Conservation (phyloP, 2,888 invertebrate species). For the Stenurella melanura region DNA sequence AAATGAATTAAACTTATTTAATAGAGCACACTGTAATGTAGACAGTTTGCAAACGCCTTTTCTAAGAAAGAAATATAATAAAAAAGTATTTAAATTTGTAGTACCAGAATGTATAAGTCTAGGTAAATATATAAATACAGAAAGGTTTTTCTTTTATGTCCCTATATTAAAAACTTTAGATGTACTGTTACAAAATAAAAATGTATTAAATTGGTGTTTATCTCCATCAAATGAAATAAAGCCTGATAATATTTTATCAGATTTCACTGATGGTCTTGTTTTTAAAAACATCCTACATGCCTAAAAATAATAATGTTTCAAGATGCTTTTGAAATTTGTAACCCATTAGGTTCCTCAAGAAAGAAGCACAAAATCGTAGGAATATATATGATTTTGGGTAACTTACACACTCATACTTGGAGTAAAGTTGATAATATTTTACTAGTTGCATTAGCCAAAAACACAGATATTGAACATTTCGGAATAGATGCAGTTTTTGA, state of each 20-base stretch:
- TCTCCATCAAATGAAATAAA: neutral
- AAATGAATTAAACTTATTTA: neutral
- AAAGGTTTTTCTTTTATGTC: neutral
- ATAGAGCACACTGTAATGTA: neutral
- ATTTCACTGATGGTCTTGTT: neutral
- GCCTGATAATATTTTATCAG: neutral
- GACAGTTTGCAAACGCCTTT: neutral
- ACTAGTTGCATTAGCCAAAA: constrained; percentile 60
- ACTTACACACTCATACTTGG: constrained; percentile 57
- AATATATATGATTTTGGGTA: constrained; percentile 61
- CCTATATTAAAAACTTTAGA: constrained; percentile 1
- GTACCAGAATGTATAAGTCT: neutral
- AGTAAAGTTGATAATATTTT: constrained; percentile 59
- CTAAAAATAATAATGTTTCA: constrained; percentile 56
- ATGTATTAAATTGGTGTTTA: neutral
- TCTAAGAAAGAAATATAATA: neutral
- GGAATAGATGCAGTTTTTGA: constrained; percentile 55
- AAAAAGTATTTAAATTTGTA: constrained; percentile 5
- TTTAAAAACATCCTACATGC: too few species aligned
- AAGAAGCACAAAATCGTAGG: constrained; percentile 62
- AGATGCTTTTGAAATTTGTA: constrained; percentile 63
- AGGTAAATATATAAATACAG: neutral
- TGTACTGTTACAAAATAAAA: neutral
- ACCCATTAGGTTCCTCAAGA: constrained; percentile 62
- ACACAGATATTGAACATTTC: constrained; percentile 59